These are phyloP conservation scores for Oxytorus armatus DNA, from an alignment of 2,888 invertebrate species.

Conservation along the genomic window DNA sequence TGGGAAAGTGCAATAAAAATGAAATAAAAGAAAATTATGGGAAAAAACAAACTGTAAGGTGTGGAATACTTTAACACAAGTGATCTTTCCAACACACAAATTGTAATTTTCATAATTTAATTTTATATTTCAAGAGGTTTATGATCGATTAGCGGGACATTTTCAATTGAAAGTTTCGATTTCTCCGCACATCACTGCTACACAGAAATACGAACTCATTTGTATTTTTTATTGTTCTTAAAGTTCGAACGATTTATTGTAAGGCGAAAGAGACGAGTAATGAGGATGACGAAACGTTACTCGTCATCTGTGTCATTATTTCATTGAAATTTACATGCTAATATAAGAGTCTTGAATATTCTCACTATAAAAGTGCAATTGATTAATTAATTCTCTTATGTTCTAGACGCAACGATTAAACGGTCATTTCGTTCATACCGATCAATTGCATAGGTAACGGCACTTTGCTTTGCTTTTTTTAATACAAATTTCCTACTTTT, in stretches of 20 bases:
- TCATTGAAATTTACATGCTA: conserved; percentile 51
- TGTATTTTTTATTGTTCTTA: conserved; percentile 70
- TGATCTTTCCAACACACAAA: too few relatives aligned
- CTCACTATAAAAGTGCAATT: conserved; percentile 57
- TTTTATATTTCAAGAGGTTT: too few relatives aligned
- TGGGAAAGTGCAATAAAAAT: conserved; percentile 83
- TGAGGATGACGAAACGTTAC: conserved; percentile 69
- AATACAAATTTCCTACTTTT: conserved; percentile 72
- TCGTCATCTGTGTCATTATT: conserved; percentile 62
- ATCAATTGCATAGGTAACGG: conserved; percentile 70
- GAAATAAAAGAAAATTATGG: conserved; percentile 70
- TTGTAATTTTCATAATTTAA: too few relatives aligned
- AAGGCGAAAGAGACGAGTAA: conserved; percentile 72
- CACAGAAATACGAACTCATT: conserved; percentile 14
- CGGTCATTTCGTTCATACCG: conserved; percentile 61
- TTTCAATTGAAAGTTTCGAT: too few relatives aligned
- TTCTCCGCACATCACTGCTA: too few relatives aligned
- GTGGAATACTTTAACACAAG: conserved; percentile 8
- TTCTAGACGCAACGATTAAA: conserved; percentile 59
- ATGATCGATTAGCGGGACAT: too few relatives aligned
- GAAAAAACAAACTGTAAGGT: not conserved
- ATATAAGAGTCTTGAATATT: conserved; percentile 65
- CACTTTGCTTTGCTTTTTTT: conserved; percentile 41
- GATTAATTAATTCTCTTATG: conserved; percentile 63
- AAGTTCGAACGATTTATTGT: conserved; percentile 79